Evolutionary conservation across 2,797 vertebrate genomes (phyloP).

Genomic region (Enteromius argenteus): DNA sequence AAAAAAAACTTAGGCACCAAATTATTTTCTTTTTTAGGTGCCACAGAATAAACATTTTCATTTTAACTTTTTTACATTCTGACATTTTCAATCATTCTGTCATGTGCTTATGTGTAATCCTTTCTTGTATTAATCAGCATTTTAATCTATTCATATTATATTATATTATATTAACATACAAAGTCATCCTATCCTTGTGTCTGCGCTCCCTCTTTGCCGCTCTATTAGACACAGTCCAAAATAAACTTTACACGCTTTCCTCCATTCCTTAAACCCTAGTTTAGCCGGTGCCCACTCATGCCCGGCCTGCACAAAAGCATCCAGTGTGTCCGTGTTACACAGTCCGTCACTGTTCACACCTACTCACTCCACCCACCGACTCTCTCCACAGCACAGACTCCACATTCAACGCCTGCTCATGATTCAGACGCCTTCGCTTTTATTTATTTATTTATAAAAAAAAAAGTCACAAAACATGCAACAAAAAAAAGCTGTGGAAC

Average conservation of each 20-base stretch:
- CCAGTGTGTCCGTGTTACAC: conserved; percentile 42
- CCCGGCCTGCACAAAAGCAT: conserved; percentile 47
- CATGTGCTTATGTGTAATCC: too few species aligned
- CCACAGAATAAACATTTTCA: too few species aligned
- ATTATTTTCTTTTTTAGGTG: too few species aligned
- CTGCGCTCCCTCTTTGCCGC: not conserved
- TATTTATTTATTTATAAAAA: not conserved
- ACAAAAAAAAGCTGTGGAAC: not conserved
- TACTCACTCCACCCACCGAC: conserved; percentile 52
- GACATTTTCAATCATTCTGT: too few species aligned
- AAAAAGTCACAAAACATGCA: not conserved
- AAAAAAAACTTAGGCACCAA: too few species aligned
- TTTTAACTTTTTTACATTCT: too few species aligned
- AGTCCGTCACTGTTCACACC: conserved; percentile 55
- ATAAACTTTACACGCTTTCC: conserved; percentile 48
- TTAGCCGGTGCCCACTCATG: conserved; percentile 47
- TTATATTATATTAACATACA: too few species aligned
- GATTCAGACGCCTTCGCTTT: conserved; percentile 16
- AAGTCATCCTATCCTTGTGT: not conserved
- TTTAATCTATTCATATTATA: too few species aligned
- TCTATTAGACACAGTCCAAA: conserved; percentile 23
- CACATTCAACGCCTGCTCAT: not conserved
- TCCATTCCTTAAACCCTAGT: conserved; percentile 46
- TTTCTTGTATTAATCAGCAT: too few species aligned
- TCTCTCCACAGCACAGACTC: conserved; percentile 24